These are phyloP conservation scores for Potorous gilbertii DNA, from an alignment of 2,797 vertebrate species.

Conservation along the genomic window DNA sequence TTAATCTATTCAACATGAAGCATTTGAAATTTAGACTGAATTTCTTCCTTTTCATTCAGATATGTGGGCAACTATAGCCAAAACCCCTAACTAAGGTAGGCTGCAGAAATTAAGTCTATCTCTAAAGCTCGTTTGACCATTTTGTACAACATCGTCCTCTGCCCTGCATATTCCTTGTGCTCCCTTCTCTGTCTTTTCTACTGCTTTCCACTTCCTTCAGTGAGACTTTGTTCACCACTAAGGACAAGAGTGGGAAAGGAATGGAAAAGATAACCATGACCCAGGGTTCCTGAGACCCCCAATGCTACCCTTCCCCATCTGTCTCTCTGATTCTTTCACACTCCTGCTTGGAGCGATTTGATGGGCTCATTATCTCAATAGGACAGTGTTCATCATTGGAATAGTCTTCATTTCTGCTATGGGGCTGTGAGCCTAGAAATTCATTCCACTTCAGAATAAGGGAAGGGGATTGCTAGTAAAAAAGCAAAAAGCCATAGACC, in stretches of 20 bases:
- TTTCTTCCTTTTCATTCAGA: slow-evolving; percentile 1
- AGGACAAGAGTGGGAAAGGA: not conserved
- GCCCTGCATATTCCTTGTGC: not conserved
- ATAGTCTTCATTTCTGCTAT: not conserved
- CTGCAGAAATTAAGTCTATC: not conserved
- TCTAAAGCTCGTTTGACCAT: not conserved
- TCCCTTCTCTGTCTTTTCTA: not conserved
- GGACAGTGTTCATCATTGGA: not conserved
- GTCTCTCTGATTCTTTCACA: not conserved
- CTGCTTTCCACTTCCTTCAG: not conserved
- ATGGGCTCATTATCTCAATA: not conserved
- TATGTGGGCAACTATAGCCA: not conserved
- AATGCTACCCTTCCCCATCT: not conserved
- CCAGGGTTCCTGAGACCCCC: not conserved
- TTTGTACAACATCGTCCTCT: not conserved
- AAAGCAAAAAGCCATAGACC: not conserved
- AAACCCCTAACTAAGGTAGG: not conserved
- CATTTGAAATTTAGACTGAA: not conserved
- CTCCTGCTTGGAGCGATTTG: not conserved
- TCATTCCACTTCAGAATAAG: not conserved
- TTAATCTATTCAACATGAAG: not conserved
- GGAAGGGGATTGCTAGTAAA: not conserved
- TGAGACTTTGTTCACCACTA: not conserved
- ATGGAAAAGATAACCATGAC: not conserved
- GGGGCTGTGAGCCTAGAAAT: not conserved